Evolutionary conservation across 2,888 invertebrate genomes (phyloP).

Genomic region (Eretmocerus hayati): DNA sequence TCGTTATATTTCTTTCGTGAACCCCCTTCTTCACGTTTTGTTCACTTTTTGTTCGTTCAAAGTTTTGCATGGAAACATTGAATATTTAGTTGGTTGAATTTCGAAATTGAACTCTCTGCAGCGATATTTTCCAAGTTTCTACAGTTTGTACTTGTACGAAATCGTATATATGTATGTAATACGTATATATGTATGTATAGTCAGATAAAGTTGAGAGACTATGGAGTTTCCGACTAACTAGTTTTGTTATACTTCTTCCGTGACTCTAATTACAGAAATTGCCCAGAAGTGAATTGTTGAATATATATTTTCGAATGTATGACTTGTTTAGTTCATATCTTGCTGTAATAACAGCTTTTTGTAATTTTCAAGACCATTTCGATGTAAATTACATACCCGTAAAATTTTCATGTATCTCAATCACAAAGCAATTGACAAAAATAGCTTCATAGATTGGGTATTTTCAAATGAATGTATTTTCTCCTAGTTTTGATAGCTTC

Average conservation of each 20-base stretch:
- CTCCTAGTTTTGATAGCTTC: too few species aligned
- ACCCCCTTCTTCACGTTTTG: background rate
- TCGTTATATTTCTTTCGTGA: background rate
- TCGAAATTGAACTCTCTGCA: conserved; percentile 23
- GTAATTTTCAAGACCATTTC: too few species aligned
- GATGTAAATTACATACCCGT: too few species aligned
- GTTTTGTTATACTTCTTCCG: conserved; percentile 21
- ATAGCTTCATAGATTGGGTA: too few species aligned
- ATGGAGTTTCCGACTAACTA: conserved; percentile 20
- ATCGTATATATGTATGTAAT: conserved; percentile 7
- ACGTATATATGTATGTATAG: conserved; percentile 9
- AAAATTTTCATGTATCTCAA: too few species aligned
- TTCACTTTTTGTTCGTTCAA: conserved; percentile 10
- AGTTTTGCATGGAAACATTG: conserved; percentile 22
- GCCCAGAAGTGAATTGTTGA: conserved; percentile 20
- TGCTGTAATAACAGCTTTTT: too few species aligned
- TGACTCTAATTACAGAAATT: conserved; percentile 21
- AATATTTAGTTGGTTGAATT: conserved; percentile 23
- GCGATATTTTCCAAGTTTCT: conserved; percentile 23
- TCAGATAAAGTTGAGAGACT: background rate
- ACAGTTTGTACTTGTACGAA: conserved; percentile 21
- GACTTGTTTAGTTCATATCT: background rate
- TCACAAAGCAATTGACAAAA: too few species aligned
- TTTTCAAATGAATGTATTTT: too few species aligned
- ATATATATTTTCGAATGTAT: background rate